Conservation (phyloP, 1,140 invertebrate species). For the Leptinotarsa texana region DNA sequence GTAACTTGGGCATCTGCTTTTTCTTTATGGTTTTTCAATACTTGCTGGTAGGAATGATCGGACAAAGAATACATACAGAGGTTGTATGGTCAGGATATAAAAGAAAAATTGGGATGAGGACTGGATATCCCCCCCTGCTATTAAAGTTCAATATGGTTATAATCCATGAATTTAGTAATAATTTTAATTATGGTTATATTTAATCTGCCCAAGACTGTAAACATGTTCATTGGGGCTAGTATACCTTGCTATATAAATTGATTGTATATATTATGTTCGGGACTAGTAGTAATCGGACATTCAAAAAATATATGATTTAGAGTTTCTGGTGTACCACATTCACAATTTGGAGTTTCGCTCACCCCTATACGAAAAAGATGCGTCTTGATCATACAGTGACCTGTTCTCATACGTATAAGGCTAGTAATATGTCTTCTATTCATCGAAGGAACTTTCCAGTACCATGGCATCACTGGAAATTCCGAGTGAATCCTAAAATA, state of each 20-base stretch:
- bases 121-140: too few species aligned
- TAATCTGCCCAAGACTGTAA: too few species aligned
- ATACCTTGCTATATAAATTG: background rate
- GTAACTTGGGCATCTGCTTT: too few species aligned
- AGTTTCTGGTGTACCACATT: conserved; percentile 14
- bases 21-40: too few species aligned
- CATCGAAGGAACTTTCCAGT: background rate
- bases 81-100: too few species aligned
- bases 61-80: too few species aligned
- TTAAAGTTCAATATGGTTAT: too few species aligned
- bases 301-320: conserved; percentile 22
- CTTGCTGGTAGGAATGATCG: too few species aligned
- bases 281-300: conserved; percentile 2
- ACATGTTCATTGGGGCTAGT: background rate
- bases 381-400: background rate
- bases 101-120: too few species aligned
- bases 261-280: background rate
- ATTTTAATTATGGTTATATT: too few species aligned
- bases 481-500: background rate
- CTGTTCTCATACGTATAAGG: conserved; percentile 23
- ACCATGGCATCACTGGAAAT: background rate
- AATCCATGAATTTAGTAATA: too few species aligned
- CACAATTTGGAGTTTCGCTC: conserved; percentile 16
- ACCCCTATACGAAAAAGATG: conserved; percentile 11
- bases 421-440: conserved; percentile 14